Conservation (phyloP, 2,797 vertebrate genomes). For the Prunella strophiata region DNA sequence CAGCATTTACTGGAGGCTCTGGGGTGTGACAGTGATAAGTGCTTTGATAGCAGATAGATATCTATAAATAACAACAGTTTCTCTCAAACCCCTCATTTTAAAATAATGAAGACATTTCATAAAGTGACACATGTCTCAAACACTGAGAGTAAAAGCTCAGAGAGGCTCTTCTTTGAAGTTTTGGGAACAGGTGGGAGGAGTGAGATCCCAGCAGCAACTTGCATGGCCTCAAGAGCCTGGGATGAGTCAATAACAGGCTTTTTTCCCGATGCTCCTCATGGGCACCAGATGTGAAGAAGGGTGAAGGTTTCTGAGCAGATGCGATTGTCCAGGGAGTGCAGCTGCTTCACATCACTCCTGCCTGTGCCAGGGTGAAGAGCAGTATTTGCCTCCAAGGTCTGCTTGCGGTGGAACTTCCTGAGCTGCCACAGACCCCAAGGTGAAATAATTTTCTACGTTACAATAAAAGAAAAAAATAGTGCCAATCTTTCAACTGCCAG, state of each 20-base stretch:
- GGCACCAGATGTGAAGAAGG: background rate
- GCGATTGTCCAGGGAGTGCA: background rate
- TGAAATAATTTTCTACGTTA: background rate
- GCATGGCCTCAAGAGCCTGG: background rate
- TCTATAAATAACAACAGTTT: conserved; percentile 58
- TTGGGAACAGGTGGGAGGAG: background rate
- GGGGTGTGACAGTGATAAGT: background rate
- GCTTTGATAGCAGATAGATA: conserved; percentile 20
- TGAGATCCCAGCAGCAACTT: background rate
- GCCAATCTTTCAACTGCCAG: background rate
- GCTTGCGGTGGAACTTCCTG: background rate
- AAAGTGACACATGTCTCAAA: conserved; percentile 27
- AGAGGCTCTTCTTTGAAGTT: background rate
- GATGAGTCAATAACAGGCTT: background rate
- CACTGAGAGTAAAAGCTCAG: background rate
- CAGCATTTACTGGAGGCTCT: background rate
- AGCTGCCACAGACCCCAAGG: background rate
- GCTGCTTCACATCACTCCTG: background rate
- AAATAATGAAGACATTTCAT: conserved; percentile 47
- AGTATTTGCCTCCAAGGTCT: background rate
- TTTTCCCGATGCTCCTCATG: background rate
- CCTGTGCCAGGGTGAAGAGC: background rate
- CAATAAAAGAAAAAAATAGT: background rate
- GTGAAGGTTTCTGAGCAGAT: background rate
- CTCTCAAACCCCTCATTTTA: conserved; percentile 2